Evolutionary conservation across 92 coral and sea anemone genomes (phyloP).

Genomic region (Virgularia gustaviana): DNA sequence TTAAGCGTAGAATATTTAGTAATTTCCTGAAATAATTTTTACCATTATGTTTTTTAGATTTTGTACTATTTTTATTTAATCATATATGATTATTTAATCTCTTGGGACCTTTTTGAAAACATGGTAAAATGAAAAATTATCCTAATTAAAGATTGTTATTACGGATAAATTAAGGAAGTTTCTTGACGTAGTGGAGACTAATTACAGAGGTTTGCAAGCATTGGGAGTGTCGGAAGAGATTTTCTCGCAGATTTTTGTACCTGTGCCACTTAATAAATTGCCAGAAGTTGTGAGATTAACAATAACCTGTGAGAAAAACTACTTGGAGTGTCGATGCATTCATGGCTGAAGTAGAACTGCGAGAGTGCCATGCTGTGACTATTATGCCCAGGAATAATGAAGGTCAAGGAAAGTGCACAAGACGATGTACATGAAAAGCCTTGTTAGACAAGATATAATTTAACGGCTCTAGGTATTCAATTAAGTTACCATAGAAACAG

Average conservation of each 20-base stretch:
- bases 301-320: constrained; percentile 45
- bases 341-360: constrained; percentile 1
- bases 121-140: no score
- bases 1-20: no score
- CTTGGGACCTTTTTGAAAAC: no score
- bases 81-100: no score
- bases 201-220: constrained; percentile 46
- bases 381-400: constrained; percentile 16
- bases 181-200: no score
- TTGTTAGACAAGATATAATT: constrained; percentile 25
- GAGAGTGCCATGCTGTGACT: constrained; percentile 44
- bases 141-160: no score
- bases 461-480: constrained; percentile 34
- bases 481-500: constrained; percentile 38
- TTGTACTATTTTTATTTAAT: no score
- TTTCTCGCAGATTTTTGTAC: constrained; percentile 53
- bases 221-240: constrained; percentile 43
- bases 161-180: no score
- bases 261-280: constrained; percentile 44
- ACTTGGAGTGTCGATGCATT: constrained; percentile 24
- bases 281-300: constrained; percentile 52
- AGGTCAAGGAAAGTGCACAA: neutral
- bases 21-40: no score
- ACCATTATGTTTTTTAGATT: no score
- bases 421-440: constrained; percentile 24